These are phyloP conservation scores for Ochotona princeps DNA, from an alignment of 2,113 vertebrate species.

Conservation along the genomic window DNA sequence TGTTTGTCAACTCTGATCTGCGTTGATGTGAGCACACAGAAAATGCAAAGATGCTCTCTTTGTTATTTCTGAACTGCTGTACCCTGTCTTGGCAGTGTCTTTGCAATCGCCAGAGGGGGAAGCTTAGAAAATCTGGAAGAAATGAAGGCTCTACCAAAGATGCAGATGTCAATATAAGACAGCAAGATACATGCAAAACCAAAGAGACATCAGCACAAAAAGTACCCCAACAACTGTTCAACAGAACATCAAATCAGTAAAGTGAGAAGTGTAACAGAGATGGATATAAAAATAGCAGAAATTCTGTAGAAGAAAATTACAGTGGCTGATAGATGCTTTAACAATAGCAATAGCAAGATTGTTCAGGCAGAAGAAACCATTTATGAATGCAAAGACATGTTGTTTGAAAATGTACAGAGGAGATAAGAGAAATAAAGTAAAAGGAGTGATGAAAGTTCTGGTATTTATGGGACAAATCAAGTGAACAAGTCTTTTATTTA, in stretches of 20 bases:
- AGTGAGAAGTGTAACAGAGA: no score
- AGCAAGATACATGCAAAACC: background rate
- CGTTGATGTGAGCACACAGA: background rate
- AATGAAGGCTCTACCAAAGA: background rate
- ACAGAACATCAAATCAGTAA: background rate
- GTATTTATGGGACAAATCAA: no score
- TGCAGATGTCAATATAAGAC: background rate
- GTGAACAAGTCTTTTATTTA: no score
- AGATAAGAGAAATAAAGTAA: no score
- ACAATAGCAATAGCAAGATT: no score
- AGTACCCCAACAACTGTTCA: background rate
- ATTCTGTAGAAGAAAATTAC: no score
- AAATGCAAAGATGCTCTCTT: background rate
- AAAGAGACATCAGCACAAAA: background rate
- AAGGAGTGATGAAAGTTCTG: no score
- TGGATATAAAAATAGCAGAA: no score
- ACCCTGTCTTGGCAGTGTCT: background rate
- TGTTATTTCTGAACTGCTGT: background rate
- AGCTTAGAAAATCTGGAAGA: background rate
- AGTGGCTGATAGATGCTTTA: no score
- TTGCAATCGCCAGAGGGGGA: background rate
- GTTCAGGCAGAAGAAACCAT: no score
- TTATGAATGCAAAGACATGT: no score
- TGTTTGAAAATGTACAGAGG: no score
- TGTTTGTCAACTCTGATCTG: background rate